Conservation (phyloP, 2,113 vertebrate species). For the Strix uralensis region DNA sequence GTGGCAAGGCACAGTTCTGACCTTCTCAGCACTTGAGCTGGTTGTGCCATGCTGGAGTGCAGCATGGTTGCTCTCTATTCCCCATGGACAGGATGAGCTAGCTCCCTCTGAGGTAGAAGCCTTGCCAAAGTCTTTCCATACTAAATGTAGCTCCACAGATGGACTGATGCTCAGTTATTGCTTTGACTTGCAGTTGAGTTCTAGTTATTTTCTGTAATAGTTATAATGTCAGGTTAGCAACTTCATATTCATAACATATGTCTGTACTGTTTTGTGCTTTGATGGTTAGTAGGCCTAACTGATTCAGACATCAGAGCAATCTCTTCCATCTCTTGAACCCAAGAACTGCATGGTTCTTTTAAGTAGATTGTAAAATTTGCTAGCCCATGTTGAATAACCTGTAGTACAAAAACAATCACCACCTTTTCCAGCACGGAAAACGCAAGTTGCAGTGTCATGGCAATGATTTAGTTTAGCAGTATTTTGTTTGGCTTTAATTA, state of each 20-base stretch:
- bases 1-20: not conserved
- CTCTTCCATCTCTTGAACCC: not conserved
- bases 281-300: not conserved
- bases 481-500: not conserved
- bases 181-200: not conserved
- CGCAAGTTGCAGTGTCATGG: not conserved
- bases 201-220: not conserved
- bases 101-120: not conserved
- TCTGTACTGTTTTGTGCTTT: not conserved
- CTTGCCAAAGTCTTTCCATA: not conserved
- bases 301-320: not conserved
- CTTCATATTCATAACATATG: accelerated
- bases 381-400: not conserved
- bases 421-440: not conserved
- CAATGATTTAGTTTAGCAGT: not conserved
- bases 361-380: not conserved
- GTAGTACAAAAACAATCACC: not conserved
- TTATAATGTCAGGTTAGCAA: not conserved
- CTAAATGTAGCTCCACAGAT: not conserved
- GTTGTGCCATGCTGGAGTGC: not conserved
- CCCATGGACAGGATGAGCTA: not conserved
- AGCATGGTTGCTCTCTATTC: not conserved
- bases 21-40: not conserved
- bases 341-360: not conserved
- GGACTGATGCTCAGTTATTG: not conserved